phyloP scores from a whole-genome alignment of 2,113 vertebrate genomes.

The Megaptera novaeangliae region DNA sequence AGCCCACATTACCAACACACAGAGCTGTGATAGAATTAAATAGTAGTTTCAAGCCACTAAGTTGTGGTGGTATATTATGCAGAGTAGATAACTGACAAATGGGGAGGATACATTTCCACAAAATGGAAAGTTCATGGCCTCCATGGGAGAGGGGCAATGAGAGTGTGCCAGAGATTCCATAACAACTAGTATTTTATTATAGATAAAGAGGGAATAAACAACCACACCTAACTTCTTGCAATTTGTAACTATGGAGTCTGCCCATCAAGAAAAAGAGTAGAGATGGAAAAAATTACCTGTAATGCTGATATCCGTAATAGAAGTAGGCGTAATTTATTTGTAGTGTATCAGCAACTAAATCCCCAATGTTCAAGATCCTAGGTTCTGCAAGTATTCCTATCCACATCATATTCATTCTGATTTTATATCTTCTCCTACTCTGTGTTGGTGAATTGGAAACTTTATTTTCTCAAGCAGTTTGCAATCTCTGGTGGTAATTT shows the following conservation, averaged over 20 bases:
- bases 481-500: slow-evolving; percentile 43
- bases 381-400: not conserved
- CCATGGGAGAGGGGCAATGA: not conserved
- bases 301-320: not conserved
- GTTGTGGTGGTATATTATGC: not conserved
- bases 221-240: not conserved
- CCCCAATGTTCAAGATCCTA: not conserved
- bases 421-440: not conserved
- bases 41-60: not conserved
- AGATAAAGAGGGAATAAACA: not conserved
- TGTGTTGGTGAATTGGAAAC: not conserved
- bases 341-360: slow-evolving; percentile 5
- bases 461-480: slow-evolving; percentile 41
- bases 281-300: not conserved
- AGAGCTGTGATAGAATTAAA: not conserved
- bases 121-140: not conserved
- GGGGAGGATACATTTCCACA: not conserved
- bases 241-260: not conserved
- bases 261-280: not conserved
- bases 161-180: not conserved
- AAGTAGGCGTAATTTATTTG: not conserved
- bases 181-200: not conserved
- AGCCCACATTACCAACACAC: not conserved
- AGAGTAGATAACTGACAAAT: not conserved
- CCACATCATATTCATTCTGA: not conserved